Percentiles rank a stretch among this genome's conserved stretches.
These are phyloP conservation scores for Corynorhinus townsendii DNA, from an alignment of 2,113 vertebrate genomes.

Conservation along the genomic window DNA sequence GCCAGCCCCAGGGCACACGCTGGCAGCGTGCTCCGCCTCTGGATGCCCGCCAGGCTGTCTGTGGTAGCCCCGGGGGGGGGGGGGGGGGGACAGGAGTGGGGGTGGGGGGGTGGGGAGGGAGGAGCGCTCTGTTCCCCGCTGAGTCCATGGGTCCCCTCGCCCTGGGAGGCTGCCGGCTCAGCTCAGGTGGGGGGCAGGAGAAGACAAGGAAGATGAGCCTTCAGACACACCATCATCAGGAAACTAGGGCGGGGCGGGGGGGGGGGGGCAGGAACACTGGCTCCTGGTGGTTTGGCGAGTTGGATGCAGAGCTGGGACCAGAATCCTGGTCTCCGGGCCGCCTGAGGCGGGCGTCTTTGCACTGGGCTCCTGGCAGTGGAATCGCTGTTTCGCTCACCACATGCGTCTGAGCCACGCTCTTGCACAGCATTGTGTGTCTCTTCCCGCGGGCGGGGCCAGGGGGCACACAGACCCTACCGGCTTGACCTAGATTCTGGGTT, in stretches of 20 bases:
- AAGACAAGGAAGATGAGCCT: too few species aligned
- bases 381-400: background rate
- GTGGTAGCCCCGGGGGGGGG: background rate
- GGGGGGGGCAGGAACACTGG: background rate
- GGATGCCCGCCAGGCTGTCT: background rate
- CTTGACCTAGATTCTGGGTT: background rate
- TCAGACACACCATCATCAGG: background rate
- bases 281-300: background rate
- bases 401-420: rapidly evolving
- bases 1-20: slow-evolving; percentile 5
- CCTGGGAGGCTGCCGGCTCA: background rate
- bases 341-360: slow-evolving; percentile 2
- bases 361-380: rapidly evolving
- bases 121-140: background rate
- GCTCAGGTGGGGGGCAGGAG: background rate
- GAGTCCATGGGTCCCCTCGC: background rate
- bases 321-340: background rate
- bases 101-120: background rate
- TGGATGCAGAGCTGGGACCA: background rate
- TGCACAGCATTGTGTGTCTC: rapidly evolving
- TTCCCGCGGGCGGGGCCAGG: background rate
- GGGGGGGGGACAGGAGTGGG: background rate
- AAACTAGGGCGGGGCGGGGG: background rate
- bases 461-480: background rate
- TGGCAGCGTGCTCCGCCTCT: background rate